phyloP scores from a whole-genome alignment of 2,113 vertebrate species.

The Strix aluco region DNA sequence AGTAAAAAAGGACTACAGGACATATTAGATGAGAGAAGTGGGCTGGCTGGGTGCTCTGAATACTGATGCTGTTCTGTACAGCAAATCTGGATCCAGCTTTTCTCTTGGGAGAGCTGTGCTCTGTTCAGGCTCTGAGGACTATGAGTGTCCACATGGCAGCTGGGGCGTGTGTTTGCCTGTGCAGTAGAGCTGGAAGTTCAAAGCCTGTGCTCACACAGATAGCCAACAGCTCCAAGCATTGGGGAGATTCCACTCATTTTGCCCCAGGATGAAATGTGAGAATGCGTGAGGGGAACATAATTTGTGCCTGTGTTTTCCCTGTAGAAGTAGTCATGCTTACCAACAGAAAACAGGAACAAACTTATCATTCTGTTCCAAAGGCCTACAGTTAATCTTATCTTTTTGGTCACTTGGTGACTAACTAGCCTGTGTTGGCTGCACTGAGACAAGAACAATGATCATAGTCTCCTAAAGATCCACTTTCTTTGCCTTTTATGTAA shows the following conservation, averaged over 20 bases:
- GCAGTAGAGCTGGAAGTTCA: not conserved
- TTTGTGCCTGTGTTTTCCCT: not conserved
- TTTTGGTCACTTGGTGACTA: not conserved
- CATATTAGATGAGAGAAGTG: not conserved
- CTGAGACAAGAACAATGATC: not conserved
- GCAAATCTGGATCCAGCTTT: not conserved
- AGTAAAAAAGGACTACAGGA: not conserved
- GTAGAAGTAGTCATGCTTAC: not conserved
- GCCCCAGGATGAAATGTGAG: not conserved
- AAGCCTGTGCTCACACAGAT: rapidly evolving
- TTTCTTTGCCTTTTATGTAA: conserved; percentile 65
- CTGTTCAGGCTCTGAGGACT: not conserved
- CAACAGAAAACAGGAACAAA: not conserved
- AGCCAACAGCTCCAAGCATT: not conserved
- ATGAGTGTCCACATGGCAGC: not conserved
- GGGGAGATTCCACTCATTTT: not conserved
- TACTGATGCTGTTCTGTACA: not conserved
- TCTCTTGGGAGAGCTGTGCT: not conserved
- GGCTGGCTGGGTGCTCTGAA: not conserved
- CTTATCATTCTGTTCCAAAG: not conserved
- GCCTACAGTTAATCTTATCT: not conserved
- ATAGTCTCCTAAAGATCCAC: not conserved
- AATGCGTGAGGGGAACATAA: no score
- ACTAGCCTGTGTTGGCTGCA: not conserved
- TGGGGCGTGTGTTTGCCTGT: not conserved